Base-by-base conservation (phyloP, 1,140 invertebrate genomes). In the Xylocopa sonorina region DNA sequence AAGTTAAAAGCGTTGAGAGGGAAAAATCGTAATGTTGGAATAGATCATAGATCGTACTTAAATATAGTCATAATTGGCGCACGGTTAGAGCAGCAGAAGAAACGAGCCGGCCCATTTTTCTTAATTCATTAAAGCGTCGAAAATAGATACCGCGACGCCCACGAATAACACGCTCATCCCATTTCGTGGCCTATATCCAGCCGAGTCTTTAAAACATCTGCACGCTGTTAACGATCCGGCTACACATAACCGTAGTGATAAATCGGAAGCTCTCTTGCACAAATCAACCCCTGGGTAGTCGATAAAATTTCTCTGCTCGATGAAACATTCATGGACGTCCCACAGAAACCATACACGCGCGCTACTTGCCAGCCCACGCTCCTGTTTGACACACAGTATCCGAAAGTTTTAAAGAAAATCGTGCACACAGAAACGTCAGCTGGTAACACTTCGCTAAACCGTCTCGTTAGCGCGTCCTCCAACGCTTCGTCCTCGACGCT, bases 391-490 rank as follows among this genome's bases (percentile, higher is more conserved):
- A 38, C 9, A 38, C 38, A 38, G 38, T 62, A 5, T 24, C n/a
- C 24, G 38, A 34, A 57, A 32, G 51, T 29, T 57, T n/a, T 46
- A 38, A 76, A 67, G 74, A 55, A 68, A 55, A 43, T 51, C 48
- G 24, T 21, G 41, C 43, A 16, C 46, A 32, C 12, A 5, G n/a
- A 18, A 14, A 18, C 53, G 29, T 34, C 21, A n/a, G 27, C 3
- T 43, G 43, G 29, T n/a, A 76, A 69, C 64, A 41, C n/a, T 48
- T 53, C 53, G 16, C 58, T 38, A 55, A 53, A 55, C 14, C 64
- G 41, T 55, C 73, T 82, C 77, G 71, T 78, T 67, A 71, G 18
- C 51, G 43, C 53, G 41, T 63, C 46, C 74, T 77, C 64, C 29
- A 58, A 29, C 29, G 18, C 27, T 48, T n/a, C 63, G 38, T 67